A percentile compares a stretch with the other conserved stretches of the same genome.
Evolutionary conservation across 2,888 invertebrate species (phyloP).

Genomic region (Papilio elwesi): DNA sequence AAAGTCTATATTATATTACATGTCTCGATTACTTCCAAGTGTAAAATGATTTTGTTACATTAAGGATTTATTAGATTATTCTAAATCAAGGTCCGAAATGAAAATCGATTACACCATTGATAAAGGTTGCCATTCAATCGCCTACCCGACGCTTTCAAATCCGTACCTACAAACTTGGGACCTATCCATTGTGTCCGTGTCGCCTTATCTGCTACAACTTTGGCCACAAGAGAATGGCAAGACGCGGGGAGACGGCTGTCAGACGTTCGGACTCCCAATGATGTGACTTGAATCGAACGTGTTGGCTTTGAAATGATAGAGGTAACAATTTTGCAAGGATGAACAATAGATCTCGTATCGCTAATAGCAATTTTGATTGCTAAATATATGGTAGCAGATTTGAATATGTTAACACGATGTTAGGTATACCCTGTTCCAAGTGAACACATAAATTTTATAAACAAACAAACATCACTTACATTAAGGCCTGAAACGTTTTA

Average conservation of each 20-base stretch:
- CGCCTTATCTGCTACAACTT: conserved; percentile 71
- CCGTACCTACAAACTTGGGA: conserved; percentile 68
- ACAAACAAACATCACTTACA: no score
- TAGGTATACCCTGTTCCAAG: no score
- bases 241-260: conserved; percentile 45
- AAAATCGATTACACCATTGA: conserved; percentile 38
- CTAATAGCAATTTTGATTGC: no score
- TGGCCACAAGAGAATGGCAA: conserved; percentile 58
- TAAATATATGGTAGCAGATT: no score
- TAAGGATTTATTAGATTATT: background rate
- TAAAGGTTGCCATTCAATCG: conserved; percentile 52
- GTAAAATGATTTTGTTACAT: no score
- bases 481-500: no score
- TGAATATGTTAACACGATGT: no score
- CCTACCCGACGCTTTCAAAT: conserved; percentile 60
- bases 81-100: background rate
- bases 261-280: background rate
- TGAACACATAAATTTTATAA: no score
- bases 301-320: background rate
- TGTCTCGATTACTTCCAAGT: background rate
- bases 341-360: background rate
- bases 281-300: background rate
- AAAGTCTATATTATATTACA: no score
- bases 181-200: conserved; percentile 58
- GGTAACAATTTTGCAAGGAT: background rate